phyloP scores from a whole-genome alignment of 2,888 invertebrate genomes.

The Drosophila macrospina region DNA sequence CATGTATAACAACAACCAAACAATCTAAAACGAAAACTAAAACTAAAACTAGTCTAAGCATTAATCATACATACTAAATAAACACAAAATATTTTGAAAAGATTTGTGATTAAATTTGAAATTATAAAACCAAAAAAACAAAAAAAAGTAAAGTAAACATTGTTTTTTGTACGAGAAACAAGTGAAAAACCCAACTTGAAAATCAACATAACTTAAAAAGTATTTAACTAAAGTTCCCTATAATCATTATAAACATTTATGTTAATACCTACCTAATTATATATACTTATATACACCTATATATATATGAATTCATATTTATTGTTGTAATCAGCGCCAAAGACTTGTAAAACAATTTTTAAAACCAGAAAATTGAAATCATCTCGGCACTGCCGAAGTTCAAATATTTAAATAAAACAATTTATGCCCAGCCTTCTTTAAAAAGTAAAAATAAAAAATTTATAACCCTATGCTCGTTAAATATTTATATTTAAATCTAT shows the following conservation, averaged over 20 bases:
- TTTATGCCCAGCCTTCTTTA: constrained; percentile 62
- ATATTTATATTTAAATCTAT: constrained; percentile 40
- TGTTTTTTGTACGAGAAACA: constrained; percentile 57
- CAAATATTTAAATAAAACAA: constrained; percentile 30
- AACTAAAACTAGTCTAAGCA: constrained; percentile 64
- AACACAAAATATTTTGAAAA: constrained; percentile 59
- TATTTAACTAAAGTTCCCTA: constrained; percentile 54
- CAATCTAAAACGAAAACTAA: constrained; percentile 23
- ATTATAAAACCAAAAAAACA: too few species aligned
- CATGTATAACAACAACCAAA: constrained; percentile 34
- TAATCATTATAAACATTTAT: constrained; percentile 29
- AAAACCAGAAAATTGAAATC: not conserved
- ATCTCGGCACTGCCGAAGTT: constrained; percentile 7
- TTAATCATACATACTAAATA: constrained; percentile 47
- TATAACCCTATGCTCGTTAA: constrained; percentile 49
- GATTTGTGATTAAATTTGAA: constrained; percentile 77
- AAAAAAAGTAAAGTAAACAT: constrained; percentile 28
- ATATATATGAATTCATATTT: constrained; percentile 9
- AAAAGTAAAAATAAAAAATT: constrained; percentile 40
- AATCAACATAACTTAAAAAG: constrained; percentile 59
- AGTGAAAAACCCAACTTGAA: constrained; percentile 28
- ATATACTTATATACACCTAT: constrained; percentile 20
- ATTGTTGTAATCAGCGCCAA: constrained; percentile 74
- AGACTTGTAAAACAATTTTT: constrained; percentile 62
- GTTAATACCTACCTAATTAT: constrained; percentile 34